Evolutionary conservation across 2,888 invertebrate species (phyloP).

Genomic region (Smittia aterrima): DNA sequence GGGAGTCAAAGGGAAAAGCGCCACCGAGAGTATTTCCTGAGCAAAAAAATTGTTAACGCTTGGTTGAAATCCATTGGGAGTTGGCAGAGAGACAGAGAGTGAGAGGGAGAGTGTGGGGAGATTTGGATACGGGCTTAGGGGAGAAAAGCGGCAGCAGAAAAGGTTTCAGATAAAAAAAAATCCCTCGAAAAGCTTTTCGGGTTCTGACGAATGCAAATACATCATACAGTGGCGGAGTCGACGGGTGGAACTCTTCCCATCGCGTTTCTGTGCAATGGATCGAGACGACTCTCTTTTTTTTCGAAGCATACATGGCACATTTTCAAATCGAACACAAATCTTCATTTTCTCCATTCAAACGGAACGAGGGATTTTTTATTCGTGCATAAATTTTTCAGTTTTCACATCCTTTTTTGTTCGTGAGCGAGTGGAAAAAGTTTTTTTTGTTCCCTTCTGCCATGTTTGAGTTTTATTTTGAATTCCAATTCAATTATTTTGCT

Average conservation of each 20-base stretch:
- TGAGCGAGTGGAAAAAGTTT: too few relatives aligned
- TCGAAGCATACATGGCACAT: neutral
- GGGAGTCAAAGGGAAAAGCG: neutral
- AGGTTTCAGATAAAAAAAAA: slow-evolving; percentile 10
- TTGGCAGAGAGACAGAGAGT: neutral
- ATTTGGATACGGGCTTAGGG: slow-evolving; percentile 19
- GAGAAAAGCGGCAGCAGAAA: neutral
- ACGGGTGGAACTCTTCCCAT: too few relatives aligned
- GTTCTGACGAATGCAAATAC: slow-evolving; percentile 28
- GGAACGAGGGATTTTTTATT: neutral
- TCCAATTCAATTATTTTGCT: too few relatives aligned
- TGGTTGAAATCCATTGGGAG: slow-evolving; percentile 19
- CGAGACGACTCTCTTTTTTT: neutral
- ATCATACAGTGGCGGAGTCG: slow-evolving; percentile 1
- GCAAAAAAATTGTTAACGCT: slow-evolving; percentile 36
- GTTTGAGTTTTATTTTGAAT: too few relatives aligned
- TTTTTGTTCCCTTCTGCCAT: too few relatives aligned
- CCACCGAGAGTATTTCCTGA: neutral
- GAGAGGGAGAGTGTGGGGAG: slow-evolving; percentile 1
- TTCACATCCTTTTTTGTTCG: neutral
- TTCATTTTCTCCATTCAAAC: too few relatives aligned
- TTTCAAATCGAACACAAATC: neutral
- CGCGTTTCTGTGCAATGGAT: too few relatives aligned
- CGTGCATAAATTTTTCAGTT: neutral
- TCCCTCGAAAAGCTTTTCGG: slow-evolving; percentile 13